Conservation (phyloP, 2,113 vertebrate species). For the Leucopternis melanops region DNA sequence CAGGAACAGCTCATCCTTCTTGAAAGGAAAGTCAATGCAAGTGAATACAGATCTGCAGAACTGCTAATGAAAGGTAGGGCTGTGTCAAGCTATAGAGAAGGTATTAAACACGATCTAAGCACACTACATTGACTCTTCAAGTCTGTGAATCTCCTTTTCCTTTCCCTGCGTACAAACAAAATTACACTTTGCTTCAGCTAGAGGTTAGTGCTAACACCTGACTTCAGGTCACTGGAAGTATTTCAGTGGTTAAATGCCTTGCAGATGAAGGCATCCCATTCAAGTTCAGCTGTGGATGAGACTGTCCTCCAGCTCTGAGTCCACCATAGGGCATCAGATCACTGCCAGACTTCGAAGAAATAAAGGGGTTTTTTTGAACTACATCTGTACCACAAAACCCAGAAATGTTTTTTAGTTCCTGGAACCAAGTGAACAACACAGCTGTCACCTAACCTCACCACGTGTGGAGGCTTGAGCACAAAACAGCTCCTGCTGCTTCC, state of each 20-base stretch:
- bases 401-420: neutral
- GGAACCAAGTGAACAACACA: neutral
- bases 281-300: neutral
- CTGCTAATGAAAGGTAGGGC: neutral
- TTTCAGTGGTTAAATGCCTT: neutral
- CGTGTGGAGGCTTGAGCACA: neutral
- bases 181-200: neutral
- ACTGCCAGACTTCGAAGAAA: neutral
- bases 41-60: neutral
- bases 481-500: neutral
- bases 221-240: neutral
- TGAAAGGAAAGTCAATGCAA: neutral
- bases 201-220: neutral
- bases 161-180: neutral
- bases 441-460: neutral
- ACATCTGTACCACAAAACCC: neutral
- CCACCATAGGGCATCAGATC: neutral
- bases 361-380: neutral
- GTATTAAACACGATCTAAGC: neutral
- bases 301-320: neutral
- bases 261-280: neutral
- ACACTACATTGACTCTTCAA: neutral
- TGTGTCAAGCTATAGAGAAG: neutral
- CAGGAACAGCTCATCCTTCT: neutral
- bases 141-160: neutral